phyloP scores from a whole-genome alignment of 2,888 invertebrate species.

The Phalangium opilio region DNA sequence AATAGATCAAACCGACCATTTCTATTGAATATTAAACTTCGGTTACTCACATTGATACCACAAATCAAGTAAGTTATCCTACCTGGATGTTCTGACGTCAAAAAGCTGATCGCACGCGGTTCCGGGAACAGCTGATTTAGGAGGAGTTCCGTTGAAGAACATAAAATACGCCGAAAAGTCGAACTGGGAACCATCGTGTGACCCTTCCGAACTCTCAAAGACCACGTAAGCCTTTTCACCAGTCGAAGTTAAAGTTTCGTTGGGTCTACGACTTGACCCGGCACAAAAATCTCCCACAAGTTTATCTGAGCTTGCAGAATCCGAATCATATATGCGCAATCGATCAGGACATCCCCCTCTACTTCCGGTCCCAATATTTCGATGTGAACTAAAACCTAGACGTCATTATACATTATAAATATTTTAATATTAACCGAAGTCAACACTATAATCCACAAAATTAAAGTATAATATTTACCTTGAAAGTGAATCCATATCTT shows the following conservation, averaged over 20 bases:
- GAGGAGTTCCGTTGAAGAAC: conserved; percentile 9
- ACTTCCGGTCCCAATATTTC: background rate
- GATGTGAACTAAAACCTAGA: too few species aligned
- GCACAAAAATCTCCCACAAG: conserved; percentile 11
- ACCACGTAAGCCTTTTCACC: conserved; percentile 5
- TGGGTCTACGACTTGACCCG: conserved; percentile 5
- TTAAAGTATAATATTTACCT: background rate
- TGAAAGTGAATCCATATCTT: conserved; percentile 12
- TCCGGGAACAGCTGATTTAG: conserved; percentile 4
- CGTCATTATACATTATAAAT: too few species aligned
- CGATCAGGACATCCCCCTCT: conserved; percentile 2
- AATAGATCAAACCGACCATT: conserved; percentile 11
- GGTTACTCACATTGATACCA: too few species aligned
- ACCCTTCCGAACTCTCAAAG: conserved; percentile 13
- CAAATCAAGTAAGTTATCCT: too few species aligned
- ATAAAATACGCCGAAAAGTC: conserved; percentile 12
- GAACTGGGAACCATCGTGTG: conserved; percentile 14
- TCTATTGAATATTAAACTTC: too few species aligned
- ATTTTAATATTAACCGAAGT: too few species aligned
- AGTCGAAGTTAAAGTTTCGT: conserved; percentile 14
- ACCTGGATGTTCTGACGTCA: too few species aligned
- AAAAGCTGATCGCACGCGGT: conserved; percentile 10
- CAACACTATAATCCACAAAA: too few species aligned
- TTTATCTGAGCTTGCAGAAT: too few species aligned
- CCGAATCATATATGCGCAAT: conserved; percentile 11